Evolutionary conservation across 2,113 vertebrate species (phyloP), one percentile per base, ranked within the genome.

Genomic region (Pelusios castaneus): DNA sequence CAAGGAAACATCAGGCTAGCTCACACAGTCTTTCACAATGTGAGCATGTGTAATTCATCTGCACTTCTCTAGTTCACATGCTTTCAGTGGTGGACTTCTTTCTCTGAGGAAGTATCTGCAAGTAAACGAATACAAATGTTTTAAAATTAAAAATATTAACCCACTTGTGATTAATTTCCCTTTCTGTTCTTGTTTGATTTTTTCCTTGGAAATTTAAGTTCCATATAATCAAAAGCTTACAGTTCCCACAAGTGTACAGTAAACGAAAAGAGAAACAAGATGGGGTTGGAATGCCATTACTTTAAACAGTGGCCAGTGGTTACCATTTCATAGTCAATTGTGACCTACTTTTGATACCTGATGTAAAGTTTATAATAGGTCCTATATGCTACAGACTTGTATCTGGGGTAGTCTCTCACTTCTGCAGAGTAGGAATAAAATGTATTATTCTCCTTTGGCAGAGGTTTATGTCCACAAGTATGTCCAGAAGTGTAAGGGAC

Each of bases 31-130:
- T 14, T 60, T 31, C 63, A 70, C 17, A 38, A 34, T 70, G 38
- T 38, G n/a, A 70, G n/a, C 63, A 22, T 70, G 63, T 70, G n/a
- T 38, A 38, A 70, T 38, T 38, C 43, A 6, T 25, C 12, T 90
- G 8, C 1, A 0, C 10, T 75, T 52, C 83, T 93, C 49, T 11
- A 27, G 52, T 55, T 84, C 0, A 2, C 1, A 19, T 29, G 43
- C 55, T 45, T 84, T 97, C 97, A 97, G 81, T 2, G 10, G 87
- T 27, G 84, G 56, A 52, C 80, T 95, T 96, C 76, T 88, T 95
- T 97, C 91, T 96, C 86, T 1, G 52, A 95, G 41, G 91, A 90
- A 49, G 94, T 88, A 92, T 78, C 97, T 98, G 89, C 31, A 77
- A 95, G 75, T 89, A 92, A 94, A 54, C 77, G 67, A 41, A 92